Evolutionary conservation across 2,888 invertebrate species (phyloP), one percentile per base, ranked within the genome.

Genomic region (Ramazzottius varieornatus): DNA sequence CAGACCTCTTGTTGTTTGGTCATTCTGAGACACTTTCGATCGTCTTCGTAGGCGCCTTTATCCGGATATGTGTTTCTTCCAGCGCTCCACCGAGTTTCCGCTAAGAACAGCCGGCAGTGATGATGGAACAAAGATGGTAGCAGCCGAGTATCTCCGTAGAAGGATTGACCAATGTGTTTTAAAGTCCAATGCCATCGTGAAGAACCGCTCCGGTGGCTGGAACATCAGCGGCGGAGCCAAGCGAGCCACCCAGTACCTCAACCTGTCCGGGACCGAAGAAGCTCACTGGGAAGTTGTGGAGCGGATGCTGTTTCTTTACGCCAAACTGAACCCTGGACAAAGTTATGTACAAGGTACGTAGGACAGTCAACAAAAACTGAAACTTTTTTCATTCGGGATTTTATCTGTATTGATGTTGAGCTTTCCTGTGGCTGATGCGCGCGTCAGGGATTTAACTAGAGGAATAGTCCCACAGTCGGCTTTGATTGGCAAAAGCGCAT

Each of bases 211-310:
- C 29, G 68, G 68, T 2, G 66, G 66, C 29, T 32, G 64, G 2
- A 68, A 68, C 63, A 66, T 68, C 24, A 64, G 63, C 34, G 2
- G 32, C 32, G 20, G 1, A n/a, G 33, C 20, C 24, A 8, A 24
- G 54, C 8, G 24, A 24, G 4, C 16, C 4, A 54, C 54, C 13
- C 16, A 54, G 54, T 90, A 89, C 73, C 84, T 83, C 1, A 86
- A 88, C 0, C 81, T 93, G 77, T 83, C 85, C 16, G 88, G 88
- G 72, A 92, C 92, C 24, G 84, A 86, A 71, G 93, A 96, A 76
- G 92, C 92, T 0, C 94, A 96, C 74, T 96, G 96, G 96, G 94
- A 98, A 78, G 54, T 96, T 1, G 88, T 93, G 0, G 93, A 98
- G 75, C 81, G 98, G 67, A 90, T 98, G 75, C 80, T 98, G 67